Percentiles rank a stretch among this genome's conserved stretches.
phyloP scores from a whole-genome alignment of 2,797 vertebrate species.

The Fringilla coelebs region DNA sequence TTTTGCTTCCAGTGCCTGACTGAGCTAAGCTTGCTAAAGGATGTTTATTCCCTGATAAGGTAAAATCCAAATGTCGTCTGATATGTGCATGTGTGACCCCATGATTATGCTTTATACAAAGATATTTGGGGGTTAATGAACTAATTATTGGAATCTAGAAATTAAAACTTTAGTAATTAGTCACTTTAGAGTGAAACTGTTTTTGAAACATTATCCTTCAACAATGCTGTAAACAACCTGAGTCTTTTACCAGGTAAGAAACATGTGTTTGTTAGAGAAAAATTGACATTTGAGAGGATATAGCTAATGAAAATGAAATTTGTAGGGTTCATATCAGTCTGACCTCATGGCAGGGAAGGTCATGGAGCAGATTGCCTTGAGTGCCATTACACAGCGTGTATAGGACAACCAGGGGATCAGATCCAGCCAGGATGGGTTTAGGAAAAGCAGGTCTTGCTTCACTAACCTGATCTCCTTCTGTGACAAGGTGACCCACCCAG shows the following conservation, averaged over 20 bases:
- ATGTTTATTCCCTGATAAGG: not conserved
- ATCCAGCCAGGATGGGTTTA: not conserved
- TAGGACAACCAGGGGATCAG: not conserved
- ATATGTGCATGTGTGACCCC: not conserved
- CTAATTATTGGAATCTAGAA: not conserved
- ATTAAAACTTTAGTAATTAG: not conserved
- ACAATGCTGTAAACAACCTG: not conserved
- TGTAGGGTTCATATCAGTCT: not conserved
- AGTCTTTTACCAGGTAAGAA: not conserved
- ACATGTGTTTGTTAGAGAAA: not conserved
- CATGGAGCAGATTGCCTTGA: not conserved
- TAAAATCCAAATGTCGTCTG: not conserved
- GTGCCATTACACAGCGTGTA: rapidly evolving
- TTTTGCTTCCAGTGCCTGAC: not conserved
- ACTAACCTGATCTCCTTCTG: not conserved
- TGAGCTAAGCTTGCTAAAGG: not conserved
- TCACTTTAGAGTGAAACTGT: not conserved
- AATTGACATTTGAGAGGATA: not conserved
- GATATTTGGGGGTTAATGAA: not conserved
- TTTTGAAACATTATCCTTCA: not conserved
- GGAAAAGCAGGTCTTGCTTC: not conserved
- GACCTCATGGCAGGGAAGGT: not conserved
- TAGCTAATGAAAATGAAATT: not conserved
- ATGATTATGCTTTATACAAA: not conserved
- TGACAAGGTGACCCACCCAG: not conserved